Percentiles rank a stretch among this genome's conserved stretches.
Evolutionary conservation across 2,113 vertebrate genomes (phyloP).

Genomic region (Xyrauchen texanus): DNA sequence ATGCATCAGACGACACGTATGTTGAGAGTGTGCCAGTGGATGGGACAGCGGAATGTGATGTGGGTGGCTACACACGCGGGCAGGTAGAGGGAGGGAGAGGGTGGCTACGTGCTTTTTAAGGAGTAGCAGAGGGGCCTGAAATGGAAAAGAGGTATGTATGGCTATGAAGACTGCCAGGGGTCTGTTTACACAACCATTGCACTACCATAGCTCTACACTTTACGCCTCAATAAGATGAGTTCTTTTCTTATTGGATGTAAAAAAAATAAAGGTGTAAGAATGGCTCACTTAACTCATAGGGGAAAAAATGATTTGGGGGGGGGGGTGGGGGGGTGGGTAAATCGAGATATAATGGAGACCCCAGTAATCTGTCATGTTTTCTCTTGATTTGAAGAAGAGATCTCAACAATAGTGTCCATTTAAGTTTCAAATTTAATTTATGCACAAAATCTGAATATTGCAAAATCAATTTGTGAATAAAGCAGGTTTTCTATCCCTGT

Average conservation of each 20-base stretch:
- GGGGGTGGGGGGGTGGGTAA: too few relatives aligned
- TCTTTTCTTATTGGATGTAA: background rate
- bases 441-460: too few relatives aligned
- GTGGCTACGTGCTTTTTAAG: slow-evolving; percentile 64
- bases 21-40: slow-evolving; percentile 53
- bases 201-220: slow-evolving; percentile 44
- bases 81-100: slow-evolving; percentile 47
- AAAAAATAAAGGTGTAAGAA: slow-evolving; percentile 24
- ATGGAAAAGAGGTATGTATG: slow-evolving; percentile 26
- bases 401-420: too few relatives aligned
- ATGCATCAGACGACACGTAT: background rate
- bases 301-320: background rate
- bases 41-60: slow-evolving; percentile 33
- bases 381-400: too few relatives aligned
- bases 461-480: too few relatives aligned
- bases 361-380: too few relatives aligned
- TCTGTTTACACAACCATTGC: slow-evolving; percentile 46
- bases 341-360: too few relatives aligned
- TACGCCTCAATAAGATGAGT: slow-evolving; percentile 43
- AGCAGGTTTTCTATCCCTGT: too few relatives aligned
- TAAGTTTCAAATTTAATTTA: too few relatives aligned
- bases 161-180: slow-evolving; percentile 30
- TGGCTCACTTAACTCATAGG: slow-evolving; percentile 1
- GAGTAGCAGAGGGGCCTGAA: slow-evolving; percentile 47
- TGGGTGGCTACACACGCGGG: slow-evolving; percentile 45